Percentiles rank a stretch among this genome's conserved stretches.
Conservation (phyloP, 2,113 vertebrate species). For the Marcusenius ussheri region DNA sequence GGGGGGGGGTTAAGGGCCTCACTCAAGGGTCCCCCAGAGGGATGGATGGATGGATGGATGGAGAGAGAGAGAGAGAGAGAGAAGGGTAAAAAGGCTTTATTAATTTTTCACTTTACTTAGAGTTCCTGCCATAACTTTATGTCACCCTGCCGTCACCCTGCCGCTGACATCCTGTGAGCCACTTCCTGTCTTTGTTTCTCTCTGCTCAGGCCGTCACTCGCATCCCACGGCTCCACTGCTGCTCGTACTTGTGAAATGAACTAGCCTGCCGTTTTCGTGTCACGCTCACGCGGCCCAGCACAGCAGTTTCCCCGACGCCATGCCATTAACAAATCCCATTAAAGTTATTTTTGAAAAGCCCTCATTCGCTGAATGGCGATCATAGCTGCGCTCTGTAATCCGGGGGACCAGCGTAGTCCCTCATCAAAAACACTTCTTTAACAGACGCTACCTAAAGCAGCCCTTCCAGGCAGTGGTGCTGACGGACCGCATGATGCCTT, state of each 20-base stretch:
- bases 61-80: no score
- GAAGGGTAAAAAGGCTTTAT: not conserved
- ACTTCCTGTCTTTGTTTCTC: not conserved
- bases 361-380: not conserved
- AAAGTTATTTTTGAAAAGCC: not conserved
- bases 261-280: not conserved
- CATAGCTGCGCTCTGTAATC: constrained; percentile 7
- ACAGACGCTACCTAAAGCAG: not conserved
- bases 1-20: not conserved
- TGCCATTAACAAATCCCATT: not conserved
- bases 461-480: not conserved
- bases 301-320: not conserved
- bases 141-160: not conserved
- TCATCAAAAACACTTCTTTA: constrained; percentile 16
- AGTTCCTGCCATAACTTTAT: not conserved
- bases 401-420: constrained; percentile 16
- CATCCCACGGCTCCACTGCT: not conserved
- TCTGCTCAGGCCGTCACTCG: not conserved
- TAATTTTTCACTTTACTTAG: not conserved
- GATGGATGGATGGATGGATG: not conserved
- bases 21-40: not conserved
- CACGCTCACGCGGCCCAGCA: not conserved
- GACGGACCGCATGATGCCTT: not conserved
- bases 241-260: not conserved
- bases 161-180: not conserved